Percentiles rank a stretch among this genome's conserved stretches.
Conservation (phyloP, 2,888 invertebrate species). For the Lingula anatina region DNA sequence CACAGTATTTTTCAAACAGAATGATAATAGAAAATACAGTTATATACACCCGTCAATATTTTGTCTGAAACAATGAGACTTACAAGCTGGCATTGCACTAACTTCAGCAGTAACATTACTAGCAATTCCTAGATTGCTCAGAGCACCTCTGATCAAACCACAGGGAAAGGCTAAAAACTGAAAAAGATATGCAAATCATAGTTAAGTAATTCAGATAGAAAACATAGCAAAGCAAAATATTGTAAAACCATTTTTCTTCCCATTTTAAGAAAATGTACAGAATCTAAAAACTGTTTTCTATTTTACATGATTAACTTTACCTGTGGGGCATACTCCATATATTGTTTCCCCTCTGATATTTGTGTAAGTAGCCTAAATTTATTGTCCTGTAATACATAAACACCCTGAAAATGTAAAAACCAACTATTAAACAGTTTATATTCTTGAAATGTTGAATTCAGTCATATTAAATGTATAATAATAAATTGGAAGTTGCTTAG, state of each 20-base stretch:
- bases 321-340: conserved; percentile 83
- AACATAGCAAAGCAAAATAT: neutral
- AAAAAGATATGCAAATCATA: conserved; percentile 5
- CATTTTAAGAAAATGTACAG: neutral
- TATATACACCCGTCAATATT: too few species aligned
- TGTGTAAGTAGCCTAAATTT: conserved; percentile 84
- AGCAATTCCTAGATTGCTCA: conserved; percentile 89
- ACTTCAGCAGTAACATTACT: conserved; percentile 95
- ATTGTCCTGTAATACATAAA: conserved; percentile 96
- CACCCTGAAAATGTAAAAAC: conserved; percentile 64
- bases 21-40: too few species aligned
- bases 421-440: neutral
- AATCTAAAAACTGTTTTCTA: too few species aligned
- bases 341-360: conserved; percentile 84
- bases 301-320: too few species aligned
- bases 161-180: conserved; percentile 81
- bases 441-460: neutral
- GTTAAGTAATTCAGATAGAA: neutral
- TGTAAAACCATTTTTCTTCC: neutral
- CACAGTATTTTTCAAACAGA: too few species aligned
- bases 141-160: conserved; percentile 87
- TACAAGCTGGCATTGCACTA: conserved; percentile 74
- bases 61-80: too few species aligned
- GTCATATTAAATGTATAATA: too few species aligned
- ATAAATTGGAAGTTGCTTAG: too few species aligned